These are phyloP conservation scores for Sebastes jordani DNA, from an alignment of 2,797 vertebrate genomes.

Conservation along the genomic window DNA sequence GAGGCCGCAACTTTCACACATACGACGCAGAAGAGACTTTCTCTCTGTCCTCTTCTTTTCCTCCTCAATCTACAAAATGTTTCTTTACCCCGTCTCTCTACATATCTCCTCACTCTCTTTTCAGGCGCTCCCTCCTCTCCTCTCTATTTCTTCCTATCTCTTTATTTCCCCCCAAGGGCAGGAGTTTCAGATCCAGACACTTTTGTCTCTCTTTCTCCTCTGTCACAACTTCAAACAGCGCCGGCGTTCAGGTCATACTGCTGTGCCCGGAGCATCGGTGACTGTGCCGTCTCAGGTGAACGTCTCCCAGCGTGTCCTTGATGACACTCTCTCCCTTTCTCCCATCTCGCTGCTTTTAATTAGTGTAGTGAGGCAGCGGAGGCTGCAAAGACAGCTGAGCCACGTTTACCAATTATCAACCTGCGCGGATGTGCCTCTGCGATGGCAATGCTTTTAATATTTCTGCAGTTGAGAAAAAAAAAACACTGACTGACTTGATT, in stretches of 20 bases:
- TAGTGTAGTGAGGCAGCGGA: slow-evolving; percentile 49
- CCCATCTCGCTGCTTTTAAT: slow-evolving; percentile 71
- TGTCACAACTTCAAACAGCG: slow-evolving; percentile 75
- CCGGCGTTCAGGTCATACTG: slow-evolving; percentile 65
- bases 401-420: slow-evolving; percentile 61
- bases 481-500: slow-evolving; percentile 23
- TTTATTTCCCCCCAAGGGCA: slow-evolving; percentile 57
- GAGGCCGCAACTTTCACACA: slow-evolving; percentile 61
- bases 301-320: slow-evolving; percentile 77
- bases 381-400: slow-evolving; percentile 50
- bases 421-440: slow-evolving; percentile 13
- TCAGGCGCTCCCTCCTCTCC: slow-evolving; percentile 26
- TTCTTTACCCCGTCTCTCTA: not conserved
- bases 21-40: slow-evolving; percentile 9
- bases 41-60: not conserved
- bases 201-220: slow-evolving; percentile 61
- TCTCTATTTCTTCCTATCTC: slow-evolving; percentile 50
- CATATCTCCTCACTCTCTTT: slow-evolving; percentile 33
- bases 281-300: slow-evolving; percentile 76
- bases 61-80: not conserved
- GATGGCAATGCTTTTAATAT: slow-evolving; percentile 32
- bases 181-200: slow-evolving; percentile 68
- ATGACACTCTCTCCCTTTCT: slow-evolving; percentile 72
- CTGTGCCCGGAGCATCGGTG: slow-evolving; percentile 67
- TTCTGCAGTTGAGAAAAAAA: slow-evolving; percentile 27